phyloP scores from a whole-genome alignment of 2,113 vertebrate species.

The Columba janthina region DNA sequence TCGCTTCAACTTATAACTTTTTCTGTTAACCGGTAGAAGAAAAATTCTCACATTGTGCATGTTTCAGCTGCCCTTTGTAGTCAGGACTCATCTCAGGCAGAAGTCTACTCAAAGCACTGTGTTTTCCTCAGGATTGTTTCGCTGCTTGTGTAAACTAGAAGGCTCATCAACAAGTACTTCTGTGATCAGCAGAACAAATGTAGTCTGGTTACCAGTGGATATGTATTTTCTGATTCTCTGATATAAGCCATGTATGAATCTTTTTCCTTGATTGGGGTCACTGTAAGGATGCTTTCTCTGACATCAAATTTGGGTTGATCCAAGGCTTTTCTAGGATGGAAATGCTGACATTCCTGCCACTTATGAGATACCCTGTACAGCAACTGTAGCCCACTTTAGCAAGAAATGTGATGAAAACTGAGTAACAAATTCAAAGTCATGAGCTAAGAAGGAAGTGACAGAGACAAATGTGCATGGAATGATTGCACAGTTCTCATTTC shows the following conservation, averaged over 20 bases:
- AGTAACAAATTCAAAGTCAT: background rate
- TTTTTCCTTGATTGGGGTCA: background rate
- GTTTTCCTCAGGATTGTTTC: background rate
- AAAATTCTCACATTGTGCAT: background rate
- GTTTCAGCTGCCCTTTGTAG: background rate
- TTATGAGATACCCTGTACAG: background rate
- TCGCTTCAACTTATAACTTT: background rate
- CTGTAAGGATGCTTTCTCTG: background rate
- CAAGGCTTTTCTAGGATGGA: background rate
- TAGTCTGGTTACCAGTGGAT: background rate
- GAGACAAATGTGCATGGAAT: background rate
- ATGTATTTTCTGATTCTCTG: background rate
- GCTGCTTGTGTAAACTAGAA: background rate
- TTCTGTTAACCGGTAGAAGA: background rate
- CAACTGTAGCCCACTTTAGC: background rate
- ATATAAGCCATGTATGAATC: background rate
- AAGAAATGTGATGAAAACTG: background rate
- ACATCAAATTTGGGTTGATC: background rate
- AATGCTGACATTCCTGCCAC: background rate
- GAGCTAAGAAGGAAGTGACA: background rate
- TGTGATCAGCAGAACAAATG: background rate
- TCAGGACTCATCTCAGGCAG: background rate
- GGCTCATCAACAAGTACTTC: background rate
- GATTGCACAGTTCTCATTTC: background rate
- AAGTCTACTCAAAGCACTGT: background rate